Base-by-base conservation (phyloP, 2,888 invertebrate species). In the Acanthoscelides obtectus region DNA sequence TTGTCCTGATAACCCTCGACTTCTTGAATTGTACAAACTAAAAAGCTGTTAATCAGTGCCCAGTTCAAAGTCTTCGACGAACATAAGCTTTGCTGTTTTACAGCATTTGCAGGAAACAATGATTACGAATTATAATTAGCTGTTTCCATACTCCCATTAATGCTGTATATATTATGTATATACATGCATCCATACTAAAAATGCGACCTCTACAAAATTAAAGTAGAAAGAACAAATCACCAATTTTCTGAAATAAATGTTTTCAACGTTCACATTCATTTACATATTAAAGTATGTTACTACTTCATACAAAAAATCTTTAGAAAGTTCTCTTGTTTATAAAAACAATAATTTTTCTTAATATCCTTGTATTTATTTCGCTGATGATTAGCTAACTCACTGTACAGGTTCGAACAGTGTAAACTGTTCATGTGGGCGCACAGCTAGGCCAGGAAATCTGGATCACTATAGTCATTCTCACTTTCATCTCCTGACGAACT, bases 401-500 rank as follows among this genome's bases (percentile, higher is more conserved):
- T 45, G 45, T 45, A 45, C 45, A 45, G 45, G 12, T 77, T 81
- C 77, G 79, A 79, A 79, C 79, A 77, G 75, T 80, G 72, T 45
- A 72, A 73, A 67, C 72, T 75, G 72, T 73, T 75, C 73, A 74
- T 70, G 70, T 70, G 73, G 72, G 75, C 73, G 73, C 76, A 76
- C 76, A 79, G 80, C 82, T 85, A 85, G 82, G 84, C 85, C 83
- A 84, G 82, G 76, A 84, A 86, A 81, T 86, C 86, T 73, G 86
- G 86, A 83, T 91, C 91, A 86, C 91, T 91, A 83, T 85, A 89
- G 83, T 91, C 89, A 81, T 90, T 90, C 78, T 89, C 79, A 84
- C 89, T 89, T 75, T 91, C 91, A 74, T 89, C 89, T 75, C 88
- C 89, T 12, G 89, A 86, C 71, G 86, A 88, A 77, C 88, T 87